phyloP scores from a whole-genome alignment of 2,113 vertebrate species.

The Oostethus manadensis region DNA sequence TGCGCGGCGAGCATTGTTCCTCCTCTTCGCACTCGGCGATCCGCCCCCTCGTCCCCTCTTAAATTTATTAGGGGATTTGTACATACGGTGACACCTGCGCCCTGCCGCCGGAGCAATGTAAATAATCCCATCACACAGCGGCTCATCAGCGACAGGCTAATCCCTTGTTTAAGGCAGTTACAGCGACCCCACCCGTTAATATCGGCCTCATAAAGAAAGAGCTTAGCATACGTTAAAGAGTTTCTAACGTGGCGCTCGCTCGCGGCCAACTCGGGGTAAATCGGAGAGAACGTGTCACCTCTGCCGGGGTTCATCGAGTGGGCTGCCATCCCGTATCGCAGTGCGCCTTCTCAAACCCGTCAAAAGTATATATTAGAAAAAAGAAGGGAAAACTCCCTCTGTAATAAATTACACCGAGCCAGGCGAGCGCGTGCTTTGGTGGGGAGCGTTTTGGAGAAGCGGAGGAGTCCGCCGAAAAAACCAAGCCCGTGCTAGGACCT shows the following conservation, averaged over 20 bases:
- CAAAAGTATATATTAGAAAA: conserved; percentile 32
- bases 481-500: conserved; percentile 41
- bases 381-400: conserved; percentile 39
- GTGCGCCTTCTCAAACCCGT: conserved; percentile 39
- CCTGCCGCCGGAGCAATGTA: conserved; percentile 71
- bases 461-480: conserved; percentile 39
- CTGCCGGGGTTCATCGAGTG: conserved; percentile 55
- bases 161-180: conserved; percentile 82
- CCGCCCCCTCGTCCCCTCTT: conserved; percentile 29
- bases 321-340: conserved; percentile 50
- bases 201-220: conserved; percentile 68
- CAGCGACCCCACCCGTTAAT: conserved; percentile 75
- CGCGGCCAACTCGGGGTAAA: conserved; percentile 51
- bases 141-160: conserved; percentile 74
- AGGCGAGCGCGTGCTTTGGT: conserved; percentile 50
- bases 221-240: conserved; percentile 76
- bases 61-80: conserved; percentile 80
- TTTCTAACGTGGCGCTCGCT: conserved; percentile 59
- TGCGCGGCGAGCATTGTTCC: conserved; percentile 61
- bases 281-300: conserved; percentile 65
- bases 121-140: conserved; percentile 77
- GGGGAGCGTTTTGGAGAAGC: conserved; percentile 41
- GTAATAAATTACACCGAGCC: conserved; percentile 53
- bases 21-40: conserved; percentile 54
- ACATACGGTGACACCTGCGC: conserved; percentile 77